Conservation (phyloP, 2,888 invertebrate genomes). For the Spialia ferax region DNA sequence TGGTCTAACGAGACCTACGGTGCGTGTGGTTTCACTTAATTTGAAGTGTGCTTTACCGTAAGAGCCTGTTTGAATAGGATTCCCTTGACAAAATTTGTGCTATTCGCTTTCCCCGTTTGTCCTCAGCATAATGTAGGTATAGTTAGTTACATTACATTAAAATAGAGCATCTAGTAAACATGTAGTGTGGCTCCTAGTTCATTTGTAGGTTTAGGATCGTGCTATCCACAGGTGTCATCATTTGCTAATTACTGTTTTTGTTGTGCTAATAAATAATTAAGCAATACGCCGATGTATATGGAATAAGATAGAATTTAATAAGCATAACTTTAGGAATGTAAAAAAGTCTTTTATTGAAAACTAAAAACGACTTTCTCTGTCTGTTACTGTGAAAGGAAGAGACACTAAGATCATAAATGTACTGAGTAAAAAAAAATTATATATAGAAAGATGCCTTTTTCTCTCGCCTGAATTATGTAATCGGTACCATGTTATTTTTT, state of each 20-base stretch:
- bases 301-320: no score
- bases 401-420: no score
- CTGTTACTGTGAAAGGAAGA: no score
- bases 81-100: conserved; percentile 47
- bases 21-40: conserved; percentile 48
- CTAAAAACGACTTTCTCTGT: no score
- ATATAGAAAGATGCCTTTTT: no score
- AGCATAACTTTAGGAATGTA: no score
- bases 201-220: not conserved
- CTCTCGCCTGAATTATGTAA: no score
- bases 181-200: not conserved
- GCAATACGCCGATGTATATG: no score
- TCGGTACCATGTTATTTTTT: no score
- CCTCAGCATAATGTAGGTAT: not conserved
- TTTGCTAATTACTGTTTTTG: not conserved
- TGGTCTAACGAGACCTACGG: conserved; percentile 48
- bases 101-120: conserved; percentile 14
- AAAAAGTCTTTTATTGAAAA: no score
- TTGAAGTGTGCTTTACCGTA: conserved; percentile 52
- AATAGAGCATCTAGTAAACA: not conserved
- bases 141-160: conserved; percentile 1
- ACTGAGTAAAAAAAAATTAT: no score
- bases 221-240: conserved; percentile 3
- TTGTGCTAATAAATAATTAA: no score
- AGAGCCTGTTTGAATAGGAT: conserved; percentile 64